These are phyloP conservation scores for Sarcophaga bullata DNA, from an alignment of 1,140 invertebrate species.

Conservation along the genomic window DNA sequence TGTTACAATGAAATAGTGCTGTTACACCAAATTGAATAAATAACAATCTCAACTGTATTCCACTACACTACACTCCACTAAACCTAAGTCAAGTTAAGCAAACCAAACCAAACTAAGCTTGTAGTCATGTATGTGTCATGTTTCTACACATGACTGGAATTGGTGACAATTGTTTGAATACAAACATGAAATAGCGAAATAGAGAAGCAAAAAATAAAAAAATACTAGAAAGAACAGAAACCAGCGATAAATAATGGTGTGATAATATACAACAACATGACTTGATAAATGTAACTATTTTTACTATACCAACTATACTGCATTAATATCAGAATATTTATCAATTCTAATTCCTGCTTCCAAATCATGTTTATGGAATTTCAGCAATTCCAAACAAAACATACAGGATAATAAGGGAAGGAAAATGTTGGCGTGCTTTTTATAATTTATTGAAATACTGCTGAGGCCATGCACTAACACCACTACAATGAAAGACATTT, in stretches of 20 bases:
- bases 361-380: neutral
- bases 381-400: neutral
- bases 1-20: neutral
- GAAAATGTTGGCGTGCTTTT: too few species aligned
- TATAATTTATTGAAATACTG: too few species aligned
- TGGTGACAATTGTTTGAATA: slow-evolving; percentile 15
- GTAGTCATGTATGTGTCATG: slow-evolving; percentile 12
- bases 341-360: neutral
- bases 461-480: too few species aligned
- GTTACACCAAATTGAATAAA: neutral
- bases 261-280: slow-evolving; percentile 33
- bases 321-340: neutral
- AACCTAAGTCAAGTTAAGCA: neutral
- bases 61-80: slow-evolving; percentile 21
- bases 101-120: neutral
- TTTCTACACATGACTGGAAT: slow-evolving; percentile 3
- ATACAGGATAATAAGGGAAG: too few species aligned
- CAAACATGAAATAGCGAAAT: neutral
- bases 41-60: neutral
- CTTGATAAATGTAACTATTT: slow-evolving; percentile 31
- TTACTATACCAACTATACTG: neutral
- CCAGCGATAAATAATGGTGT: slow-evolving; percentile 28
- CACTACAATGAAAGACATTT: too few species aligned
- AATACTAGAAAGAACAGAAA: neutral
- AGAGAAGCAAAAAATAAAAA: neutral